These are phyloP conservation scores for Tribolium madens DNA, from an alignment of 1,140 invertebrate genomes.

Conservation along the genomic window DNA sequence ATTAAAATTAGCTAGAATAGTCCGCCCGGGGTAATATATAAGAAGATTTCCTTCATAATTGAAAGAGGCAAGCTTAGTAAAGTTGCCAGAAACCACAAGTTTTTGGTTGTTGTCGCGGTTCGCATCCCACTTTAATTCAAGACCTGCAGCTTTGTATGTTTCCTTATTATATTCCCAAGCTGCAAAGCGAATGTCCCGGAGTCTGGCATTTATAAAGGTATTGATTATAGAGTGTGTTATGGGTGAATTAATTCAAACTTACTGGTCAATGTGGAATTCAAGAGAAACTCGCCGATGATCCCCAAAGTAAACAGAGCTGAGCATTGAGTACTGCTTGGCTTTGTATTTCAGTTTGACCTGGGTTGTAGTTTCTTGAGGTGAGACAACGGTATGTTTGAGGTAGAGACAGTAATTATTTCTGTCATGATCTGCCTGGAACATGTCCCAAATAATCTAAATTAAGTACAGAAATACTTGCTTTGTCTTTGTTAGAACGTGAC, in stretches of 20 bases:
- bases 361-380: constrained; percentile 70
- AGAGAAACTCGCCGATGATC: constrained; percentile 63
- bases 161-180: constrained; percentile 71
- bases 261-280: constrained; percentile 82
- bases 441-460: constrained; percentile 35
- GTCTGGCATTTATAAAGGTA: constrained; percentile 64
- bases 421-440: constrained; percentile 72
- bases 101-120: constrained; percentile 83
- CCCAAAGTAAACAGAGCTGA: constrained; percentile 63
- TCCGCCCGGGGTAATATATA: constrained; percentile 79
- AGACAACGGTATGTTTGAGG: constrained; percentile 70
- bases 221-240: constrained; percentile 33
- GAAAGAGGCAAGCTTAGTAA: constrained; percentile 67
- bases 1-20: constrained; percentile 74
- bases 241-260: constrained; percentile 63
- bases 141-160: constrained; percentile 72
- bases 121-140: constrained; percentile 85
- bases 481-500: constrained; percentile 35
- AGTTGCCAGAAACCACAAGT: constrained; percentile 70
- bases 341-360: constrained; percentile 75
- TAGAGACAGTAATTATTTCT: constrained; percentile 73
- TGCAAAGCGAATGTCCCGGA: constrained; percentile 79
- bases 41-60: constrained; percentile 73
- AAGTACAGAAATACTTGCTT: constrained; percentile 28
- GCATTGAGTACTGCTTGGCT: constrained; percentile 74